phyloP scores from a whole-genome alignment of 2,797 vertebrate genomes.

The Limosa lapponica region DNA sequence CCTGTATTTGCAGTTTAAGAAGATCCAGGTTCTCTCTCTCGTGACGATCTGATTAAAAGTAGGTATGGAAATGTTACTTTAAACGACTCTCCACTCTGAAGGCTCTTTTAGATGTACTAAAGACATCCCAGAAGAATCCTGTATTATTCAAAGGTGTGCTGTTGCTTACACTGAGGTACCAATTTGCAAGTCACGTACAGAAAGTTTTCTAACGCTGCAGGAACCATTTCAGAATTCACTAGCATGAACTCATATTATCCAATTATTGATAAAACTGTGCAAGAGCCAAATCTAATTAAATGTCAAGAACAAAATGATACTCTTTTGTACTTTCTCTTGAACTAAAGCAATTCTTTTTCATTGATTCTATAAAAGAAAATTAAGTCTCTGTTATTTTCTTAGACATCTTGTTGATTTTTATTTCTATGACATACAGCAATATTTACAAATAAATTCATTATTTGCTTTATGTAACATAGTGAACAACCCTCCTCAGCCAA shows the following conservation, averaged over 20 bases:
- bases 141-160: constrained; percentile 4
- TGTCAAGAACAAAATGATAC: not conserved
- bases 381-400: not conserved
- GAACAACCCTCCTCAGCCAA: not conserved
- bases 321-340: not conserved
- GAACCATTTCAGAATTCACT: constrained; percentile 31
- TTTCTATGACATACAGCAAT: not conserved
- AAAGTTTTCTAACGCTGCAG: constrained; percentile 54
- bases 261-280: not conserved
- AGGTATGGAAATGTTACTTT: not conserved
- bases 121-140: constrained; percentile 9
- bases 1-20: not conserved
- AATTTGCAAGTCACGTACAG: constrained; percentile 16
- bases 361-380: not conserved
- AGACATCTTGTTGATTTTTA: not conserved
- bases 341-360: not conserved
- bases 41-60: not conserved
- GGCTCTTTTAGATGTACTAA: not conserved
- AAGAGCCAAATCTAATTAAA: not conserved
- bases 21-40: not conserved
- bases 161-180: constrained; percentile 33
- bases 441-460: not conserved
- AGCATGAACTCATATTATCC: not conserved
- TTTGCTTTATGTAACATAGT: not conserved
- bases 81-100: constrained; percentile 13